Evolutionary conservation across 2,113 vertebrate genomes (phyloP).

Genomic region (Ranitomeya imitator): DNA sequence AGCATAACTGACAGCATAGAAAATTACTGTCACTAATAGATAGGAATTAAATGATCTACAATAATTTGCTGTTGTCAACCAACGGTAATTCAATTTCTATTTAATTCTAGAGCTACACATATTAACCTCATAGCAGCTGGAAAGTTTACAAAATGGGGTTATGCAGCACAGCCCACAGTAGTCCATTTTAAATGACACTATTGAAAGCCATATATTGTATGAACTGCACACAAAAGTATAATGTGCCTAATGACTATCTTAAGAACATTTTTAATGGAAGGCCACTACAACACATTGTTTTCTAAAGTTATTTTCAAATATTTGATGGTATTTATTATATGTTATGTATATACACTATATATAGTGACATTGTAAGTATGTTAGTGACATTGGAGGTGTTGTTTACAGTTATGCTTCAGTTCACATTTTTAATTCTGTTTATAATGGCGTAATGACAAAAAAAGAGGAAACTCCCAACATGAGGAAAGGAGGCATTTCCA

Average conservation of each 20-base stretch:
- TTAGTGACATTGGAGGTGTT: too few relatives aligned
- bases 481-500: too few relatives aligned
- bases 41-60: conserved; percentile 53
- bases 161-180: background rate
- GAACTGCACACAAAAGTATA: background rate
- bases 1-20: conserved; percentile 43
- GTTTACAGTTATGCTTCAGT: too few relatives aligned
- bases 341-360: too few relatives aligned
- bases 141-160: background rate
- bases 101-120: conserved; percentile 14
- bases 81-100: conserved; percentile 38
- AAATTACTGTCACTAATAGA: conserved; percentile 52
- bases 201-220: background rate
- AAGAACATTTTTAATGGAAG: background rate
- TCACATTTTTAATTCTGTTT: too few relatives aligned
- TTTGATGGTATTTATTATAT: background rate
- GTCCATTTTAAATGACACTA: background rate
- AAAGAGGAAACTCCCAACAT: too few relatives aligned
- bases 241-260: background rate
- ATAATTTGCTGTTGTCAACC: conserved; percentile 54
- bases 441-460: too few relatives aligned
- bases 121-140: conserved; percentile 42
- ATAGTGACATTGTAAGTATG: too few relatives aligned
- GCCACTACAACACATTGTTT: background rate
- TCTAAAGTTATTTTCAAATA: background rate